A percentile compares a stretch with the other conserved stretches of the same genome.
These are phyloP conservation scores for Gallinago jamesoni DNA, from an alignment of 2,113 vertebrate species.

Conservation along the genomic window DNA sequence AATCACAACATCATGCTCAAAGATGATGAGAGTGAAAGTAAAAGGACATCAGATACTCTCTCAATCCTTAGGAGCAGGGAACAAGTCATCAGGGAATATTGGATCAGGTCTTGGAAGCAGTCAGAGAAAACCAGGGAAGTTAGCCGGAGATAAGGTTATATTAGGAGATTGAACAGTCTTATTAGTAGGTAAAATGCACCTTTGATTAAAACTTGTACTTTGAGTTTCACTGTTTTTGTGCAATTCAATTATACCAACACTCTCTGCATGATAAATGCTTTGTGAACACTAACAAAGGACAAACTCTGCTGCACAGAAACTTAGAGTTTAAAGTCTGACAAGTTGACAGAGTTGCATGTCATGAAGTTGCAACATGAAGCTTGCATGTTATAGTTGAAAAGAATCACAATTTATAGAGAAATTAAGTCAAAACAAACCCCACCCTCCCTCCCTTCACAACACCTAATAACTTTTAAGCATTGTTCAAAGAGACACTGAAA, in stretches of 20 bases:
- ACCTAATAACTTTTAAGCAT: not conserved
- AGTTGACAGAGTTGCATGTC: not conserved
- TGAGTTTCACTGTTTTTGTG: not conserved
- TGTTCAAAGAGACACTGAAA: not conserved
- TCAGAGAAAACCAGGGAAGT: not conserved
- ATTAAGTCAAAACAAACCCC: not conserved
- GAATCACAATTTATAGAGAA: not conserved
- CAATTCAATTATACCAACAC: not conserved
- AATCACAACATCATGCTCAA: not conserved
- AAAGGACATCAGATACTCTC: not conserved
- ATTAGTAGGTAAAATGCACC: not conserved
- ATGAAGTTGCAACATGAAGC: not conserved
- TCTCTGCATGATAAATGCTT: not conserved
- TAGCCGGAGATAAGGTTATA: not conserved
- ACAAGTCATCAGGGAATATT: not conserved
- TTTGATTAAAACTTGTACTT: not conserved
- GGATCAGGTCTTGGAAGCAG: not conserved
- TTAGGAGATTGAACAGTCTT: not conserved
- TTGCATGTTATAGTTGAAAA: not conserved
- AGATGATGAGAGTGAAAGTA: accelerated
- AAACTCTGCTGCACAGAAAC: not conserved
- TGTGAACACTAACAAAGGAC: not conserved
- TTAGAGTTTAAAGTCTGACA: not conserved
- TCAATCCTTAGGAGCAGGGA: not conserved
- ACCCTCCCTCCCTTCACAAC: not conserved